These are phyloP conservation scores for Acromyrmex heyeri DNA, from an alignment of 1,140 invertebrate genomes.

Conservation along the genomic window DNA sequence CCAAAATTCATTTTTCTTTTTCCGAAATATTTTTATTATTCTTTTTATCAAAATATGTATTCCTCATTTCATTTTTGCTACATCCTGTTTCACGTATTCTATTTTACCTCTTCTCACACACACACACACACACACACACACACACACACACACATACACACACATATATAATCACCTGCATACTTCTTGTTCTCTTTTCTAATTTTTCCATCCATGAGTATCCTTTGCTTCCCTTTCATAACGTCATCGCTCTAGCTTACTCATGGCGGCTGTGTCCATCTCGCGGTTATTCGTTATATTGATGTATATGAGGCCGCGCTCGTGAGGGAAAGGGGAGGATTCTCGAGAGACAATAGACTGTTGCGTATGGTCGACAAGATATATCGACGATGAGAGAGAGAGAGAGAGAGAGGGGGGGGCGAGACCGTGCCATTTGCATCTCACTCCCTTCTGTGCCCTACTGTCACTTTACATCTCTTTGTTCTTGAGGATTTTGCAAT, in stretches of 20 bases:
- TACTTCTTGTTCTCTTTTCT: constrained; percentile 11
- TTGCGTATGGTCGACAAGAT: constrained; percentile 83
- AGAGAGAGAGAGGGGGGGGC: constrained; percentile 63
- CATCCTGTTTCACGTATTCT: constrained; percentile 22
- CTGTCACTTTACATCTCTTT: constrained; percentile 58
- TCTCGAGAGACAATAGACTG: constrained; percentile 81
- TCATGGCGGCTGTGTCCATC: constrained; percentile 53
- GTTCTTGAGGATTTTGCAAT: constrained; percentile 75
- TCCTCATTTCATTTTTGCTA: constrained; percentile 4
- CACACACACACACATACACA: too few species aligned
- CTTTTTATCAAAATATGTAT: not conserved
- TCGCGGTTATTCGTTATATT: constrained; percentile 65
- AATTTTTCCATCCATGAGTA: constrained; percentile 53
- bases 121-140: too few species aligned
- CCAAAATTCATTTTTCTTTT: not conserved
- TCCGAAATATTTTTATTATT: constrained; percentile 1
- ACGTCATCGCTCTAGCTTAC: constrained; percentile 46
- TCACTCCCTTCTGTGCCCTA: constrained; percentile 62
- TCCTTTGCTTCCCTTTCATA: constrained; percentile 62
- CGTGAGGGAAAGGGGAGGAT: constrained; percentile 75
- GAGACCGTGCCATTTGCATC: constrained; percentile 34
- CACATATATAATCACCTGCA: too few species aligned
- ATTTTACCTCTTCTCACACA: not conserved
- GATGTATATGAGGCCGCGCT: constrained; percentile 70
- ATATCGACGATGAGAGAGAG: constrained; percentile 71